Evolutionary conservation across 2,888 invertebrate species (phyloP), one percentile per base, ranked within the genome.

Genomic region (Plagodis pulveraria): DNA sequence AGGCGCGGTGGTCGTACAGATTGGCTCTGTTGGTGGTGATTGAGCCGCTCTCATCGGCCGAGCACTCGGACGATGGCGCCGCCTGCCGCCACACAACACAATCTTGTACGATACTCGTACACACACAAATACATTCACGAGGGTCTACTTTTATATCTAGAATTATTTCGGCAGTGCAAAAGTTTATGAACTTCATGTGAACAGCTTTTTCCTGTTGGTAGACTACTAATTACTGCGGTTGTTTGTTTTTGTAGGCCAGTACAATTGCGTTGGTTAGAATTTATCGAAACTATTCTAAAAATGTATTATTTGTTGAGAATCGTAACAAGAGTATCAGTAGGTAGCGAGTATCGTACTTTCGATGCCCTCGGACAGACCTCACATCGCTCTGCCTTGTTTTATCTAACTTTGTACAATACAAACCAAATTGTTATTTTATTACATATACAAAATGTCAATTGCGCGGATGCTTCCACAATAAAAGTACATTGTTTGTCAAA

Each of bases 21-120:
- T 94, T 94, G 76, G 94, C 94, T 74, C 96, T 95, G 91, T 96
- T 96, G 81, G 95, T 96, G 77, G 96, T 96, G 89, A 96, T 96
- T 83, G 96, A 96, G 81, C 96, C 96, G 77, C 95, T 95, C 78
- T 96, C 96, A 77, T 96, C 93, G 79, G 78, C 88, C 72, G 93
- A 92, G 77, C 89, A 89, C 78, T 91, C 95, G 78, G 96, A 96
- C 78, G 89, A 95, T 94, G 90, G 86, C 94, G 94, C 91, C 94
- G 92, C 88, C 95, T 94, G 90, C 93, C 64, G 63, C 58, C 59
- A 63, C 55, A 62, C 44, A 63, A 65, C 40, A 63, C 60, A 54
- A 63, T 56, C 58, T 58, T 58, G 62, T 63, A 63, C 65, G 56
- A 59, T 59, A 62, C 66, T 64, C 65, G 62, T 33, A 47, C 81